Evolutionary conservation across 2,797 vertebrate species (phyloP), one percentile per base, ranked within the genome.

Genomic region (Taeniopygia guttata): DNA sequence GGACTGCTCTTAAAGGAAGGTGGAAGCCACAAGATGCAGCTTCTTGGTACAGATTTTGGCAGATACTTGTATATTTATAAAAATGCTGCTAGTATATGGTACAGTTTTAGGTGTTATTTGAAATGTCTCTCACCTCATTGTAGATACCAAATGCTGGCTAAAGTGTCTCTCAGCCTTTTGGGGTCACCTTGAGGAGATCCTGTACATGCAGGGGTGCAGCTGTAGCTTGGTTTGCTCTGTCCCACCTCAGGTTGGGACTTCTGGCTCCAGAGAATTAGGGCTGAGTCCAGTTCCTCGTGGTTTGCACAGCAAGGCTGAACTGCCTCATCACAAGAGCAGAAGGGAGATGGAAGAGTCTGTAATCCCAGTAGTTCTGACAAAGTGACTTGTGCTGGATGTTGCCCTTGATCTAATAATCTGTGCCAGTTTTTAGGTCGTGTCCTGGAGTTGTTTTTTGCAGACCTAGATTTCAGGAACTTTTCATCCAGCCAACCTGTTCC

Each of bases 371-470:
- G 38, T 30, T 16, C 3, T 56, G 81, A 13, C 16, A 15, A 48
- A 17, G 19, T 38, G 32, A 30, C 46, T 60, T 32, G 3, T 11
- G 10, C 12, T 11, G 23, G 48, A 13, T 69, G 6, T 7, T 49
- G 46, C 42, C 51, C 63, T 72, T 66, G 18, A 17, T 19, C 22
- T 60, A 16, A 26, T 22, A 12, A 23, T 25, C 66, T 49, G 4
- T 68, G 58, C 26, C 55, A 21, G 4, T 27, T 55, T 42, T 62
- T 66, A 30, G 22, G 4, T 38, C 0, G 1, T 79, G 5, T 55
- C n/a, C 32, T 51, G 58, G 43, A 74, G 30, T 34, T 70, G 66
- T 27, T 18, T 96, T 42, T 91, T 63, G 68, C 52, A 94, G 95
- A 66, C 64, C 82, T 82, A 91, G 18, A 26, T 85, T 95, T 67